Conservation (phyloP, 1,140 invertebrate species). For the Drosophila kanapiae region DNA sequence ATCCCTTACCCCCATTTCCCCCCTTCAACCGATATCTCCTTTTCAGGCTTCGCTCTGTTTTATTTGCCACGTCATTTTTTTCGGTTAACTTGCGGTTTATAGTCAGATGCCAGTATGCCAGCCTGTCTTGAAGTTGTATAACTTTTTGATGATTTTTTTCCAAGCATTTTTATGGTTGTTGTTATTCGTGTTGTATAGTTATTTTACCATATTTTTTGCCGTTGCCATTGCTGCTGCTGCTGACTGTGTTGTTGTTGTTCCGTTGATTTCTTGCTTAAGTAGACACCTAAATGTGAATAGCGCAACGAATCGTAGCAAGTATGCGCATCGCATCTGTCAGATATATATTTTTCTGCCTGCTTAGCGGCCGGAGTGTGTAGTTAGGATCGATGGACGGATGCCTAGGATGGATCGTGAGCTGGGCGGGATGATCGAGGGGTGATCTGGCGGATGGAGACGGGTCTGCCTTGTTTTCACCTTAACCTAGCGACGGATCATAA, state of each 20-base stretch:
- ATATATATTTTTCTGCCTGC: constrained; percentile 78
- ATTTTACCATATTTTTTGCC: constrained; percentile 30
- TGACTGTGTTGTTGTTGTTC: constrained; percentile 9
- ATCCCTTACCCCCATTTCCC: constrained; percentile 11
- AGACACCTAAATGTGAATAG: constrained; percentile 84
- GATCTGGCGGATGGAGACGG: constrained; percentile 21
- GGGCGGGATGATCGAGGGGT: background rate
- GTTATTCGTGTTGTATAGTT: constrained; percentile 29
- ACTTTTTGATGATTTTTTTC: constrained; percentile 72
- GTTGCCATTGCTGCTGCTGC: background rate
- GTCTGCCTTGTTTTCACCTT: constrained; percentile 76
- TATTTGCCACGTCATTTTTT: constrained; percentile 80
- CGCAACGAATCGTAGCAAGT: constrained; percentile 79
- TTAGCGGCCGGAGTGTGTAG: constrained; percentile 74
- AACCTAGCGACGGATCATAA: constrained; percentile 53
- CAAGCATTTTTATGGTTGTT: constrained; percentile 46
- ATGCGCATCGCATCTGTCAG: constrained; percentile 79
- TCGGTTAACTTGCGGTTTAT: constrained; percentile 63
- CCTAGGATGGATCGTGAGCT: constrained; percentile 23
- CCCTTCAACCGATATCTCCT: constrained; percentile 24
- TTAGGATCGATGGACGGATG: constrained; percentile 71
- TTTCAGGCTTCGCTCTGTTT: constrained; percentile 70
- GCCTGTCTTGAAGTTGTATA: constrained; percentile 67
- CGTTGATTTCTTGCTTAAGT: constrained; percentile 73
- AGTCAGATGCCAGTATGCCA: constrained; percentile 53